phyloP scores from a whole-genome alignment of 1,140 invertebrate genomes.

The Aradophagus sp. region DNA sequence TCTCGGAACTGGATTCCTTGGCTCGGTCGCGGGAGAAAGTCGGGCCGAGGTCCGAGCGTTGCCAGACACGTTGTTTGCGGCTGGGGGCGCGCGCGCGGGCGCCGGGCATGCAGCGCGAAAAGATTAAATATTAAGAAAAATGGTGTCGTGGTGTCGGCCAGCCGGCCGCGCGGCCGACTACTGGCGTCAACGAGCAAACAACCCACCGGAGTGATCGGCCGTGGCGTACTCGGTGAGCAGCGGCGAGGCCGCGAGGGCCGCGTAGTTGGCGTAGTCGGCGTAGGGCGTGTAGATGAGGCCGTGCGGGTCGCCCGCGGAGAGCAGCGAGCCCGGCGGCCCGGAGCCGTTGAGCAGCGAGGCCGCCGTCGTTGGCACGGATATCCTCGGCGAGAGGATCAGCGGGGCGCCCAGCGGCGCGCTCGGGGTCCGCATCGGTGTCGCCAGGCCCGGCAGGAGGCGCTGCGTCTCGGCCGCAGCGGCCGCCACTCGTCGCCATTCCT shows the following conservation, averaged over 20 bases:
- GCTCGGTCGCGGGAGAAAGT: too few species aligned
- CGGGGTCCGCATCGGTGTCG: conserved; percentile 80
- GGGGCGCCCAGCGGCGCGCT: conserved; percentile 86
- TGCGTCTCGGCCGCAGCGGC: conserved; percentile 84
- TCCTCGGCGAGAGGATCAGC: conserved; percentile 89
- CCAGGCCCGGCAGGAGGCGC: conserved; percentile 81
- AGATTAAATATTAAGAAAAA: too few species aligned
- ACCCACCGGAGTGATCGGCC: conserved; percentile 95
- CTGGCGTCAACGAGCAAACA: conserved; percentile 84
- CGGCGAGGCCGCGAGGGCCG: conserved; percentile 86
- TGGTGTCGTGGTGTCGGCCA: too few species aligned
- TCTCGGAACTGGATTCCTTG: too few species aligned
- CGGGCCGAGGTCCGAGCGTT: conserved; percentile 31
- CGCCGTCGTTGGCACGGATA: conserved; percentile 86
- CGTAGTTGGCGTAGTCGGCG: conserved; percentile 91
- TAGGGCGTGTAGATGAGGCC: conserved; percentile 85
- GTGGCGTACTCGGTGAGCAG: conserved; percentile 89
- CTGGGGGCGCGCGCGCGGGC: too few species aligned
- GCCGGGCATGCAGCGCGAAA: too few species aligned
- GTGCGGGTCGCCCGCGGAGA: too few species aligned
- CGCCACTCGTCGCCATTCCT: conserved; percentile 86
- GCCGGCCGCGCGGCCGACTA: too few species aligned
- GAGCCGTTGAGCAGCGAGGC: conserved; percentile 82
- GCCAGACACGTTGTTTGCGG: conserved; percentile 55
- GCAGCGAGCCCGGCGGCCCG: too few species aligned